These are phyloP conservation scores for Mythimna ferrago DNA, from an alignment of 2,888 invertebrate species.

Conservation along the genomic window DNA sequence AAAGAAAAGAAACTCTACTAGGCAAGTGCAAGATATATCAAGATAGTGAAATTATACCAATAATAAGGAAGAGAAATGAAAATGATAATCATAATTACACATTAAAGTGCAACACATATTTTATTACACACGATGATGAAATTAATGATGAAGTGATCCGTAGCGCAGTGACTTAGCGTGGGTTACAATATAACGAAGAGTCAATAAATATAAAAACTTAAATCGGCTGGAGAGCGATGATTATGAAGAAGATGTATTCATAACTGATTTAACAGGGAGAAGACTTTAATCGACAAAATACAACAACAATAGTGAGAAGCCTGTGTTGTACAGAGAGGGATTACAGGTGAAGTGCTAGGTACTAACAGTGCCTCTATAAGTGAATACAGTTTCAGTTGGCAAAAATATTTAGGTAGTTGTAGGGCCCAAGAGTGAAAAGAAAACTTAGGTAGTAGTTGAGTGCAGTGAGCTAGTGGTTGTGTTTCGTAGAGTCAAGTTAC, in stretches of 20 bases:
- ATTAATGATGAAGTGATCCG: background rate
- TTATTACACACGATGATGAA: background rate
- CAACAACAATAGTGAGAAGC: background rate
- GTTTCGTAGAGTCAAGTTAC: background rate
- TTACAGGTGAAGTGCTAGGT: background rate
- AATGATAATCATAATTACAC: too few relatives aligned
- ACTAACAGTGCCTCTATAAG: background rate
- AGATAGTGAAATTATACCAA: too few relatives aligned
- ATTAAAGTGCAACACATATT: conserved; percentile 8
- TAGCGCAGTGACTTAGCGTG: background rate
- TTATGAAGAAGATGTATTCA: background rate
- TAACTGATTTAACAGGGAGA: background rate
- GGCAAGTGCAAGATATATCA: too few relatives aligned
- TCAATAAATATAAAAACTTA: background rate
- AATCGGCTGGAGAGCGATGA: background rate
- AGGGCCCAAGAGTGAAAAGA: background rate
- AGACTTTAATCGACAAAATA: background rate
- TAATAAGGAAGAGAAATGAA: too few relatives aligned
- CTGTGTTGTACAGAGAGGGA: background rate
- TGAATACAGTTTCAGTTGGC: background rate
- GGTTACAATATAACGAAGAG: background rate
- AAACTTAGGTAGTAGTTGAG: background rate
- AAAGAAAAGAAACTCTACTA: background rate
- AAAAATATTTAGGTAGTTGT: background rate
- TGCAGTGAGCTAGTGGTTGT: conserved; percentile 10